Percentiles rank a stretch among this genome's conserved stretches.
Conservation (phyloP, 2,113 vertebrate genomes). For the Spermophilus dauricus region DNA sequence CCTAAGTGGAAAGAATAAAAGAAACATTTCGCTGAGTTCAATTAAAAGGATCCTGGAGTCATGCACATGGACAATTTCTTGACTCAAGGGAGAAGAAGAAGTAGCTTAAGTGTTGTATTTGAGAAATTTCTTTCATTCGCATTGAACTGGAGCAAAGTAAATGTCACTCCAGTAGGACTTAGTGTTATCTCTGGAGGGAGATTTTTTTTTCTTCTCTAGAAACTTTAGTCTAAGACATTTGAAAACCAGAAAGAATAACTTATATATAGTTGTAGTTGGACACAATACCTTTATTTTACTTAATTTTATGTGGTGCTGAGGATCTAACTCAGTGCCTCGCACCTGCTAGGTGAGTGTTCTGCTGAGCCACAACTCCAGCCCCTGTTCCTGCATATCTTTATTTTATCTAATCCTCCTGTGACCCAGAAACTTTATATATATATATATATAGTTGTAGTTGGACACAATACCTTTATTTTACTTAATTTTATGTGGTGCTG, state of each 20-base stretch:
- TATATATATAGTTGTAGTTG: too few species aligned
- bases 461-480: too few species aligned
- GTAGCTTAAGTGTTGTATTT: not conserved
- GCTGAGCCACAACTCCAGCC: too few species aligned
- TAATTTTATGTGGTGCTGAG: too few species aligned
- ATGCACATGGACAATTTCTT: not conserved
- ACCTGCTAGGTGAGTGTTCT: too few species aligned
- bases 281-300: too few species aligned
- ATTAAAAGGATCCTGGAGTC: not conserved
- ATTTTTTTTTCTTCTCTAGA: not conserved
- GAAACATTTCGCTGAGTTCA: not conserved
- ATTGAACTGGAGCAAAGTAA: not conserved
- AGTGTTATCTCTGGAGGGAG: not conserved
- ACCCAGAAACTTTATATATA: not conserved
- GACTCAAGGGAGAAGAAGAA: not conserved
- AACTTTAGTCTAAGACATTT: not conserved
- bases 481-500: too few species aligned
- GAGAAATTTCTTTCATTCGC: not conserved
- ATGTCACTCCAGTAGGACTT: not conserved
- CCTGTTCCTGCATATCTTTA: not conserved
- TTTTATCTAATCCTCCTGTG: not conserved
- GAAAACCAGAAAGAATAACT: not conserved
- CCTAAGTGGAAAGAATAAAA: slow-evolving; percentile 81
- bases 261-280: too few species aligned
- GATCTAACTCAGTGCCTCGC: too few species aligned